A percentile compares a stretch with the other conserved stretches of the same genome.
Conservation (phyloP, 2,113 vertebrate species). For the Syrmaticus mikado region DNA sequence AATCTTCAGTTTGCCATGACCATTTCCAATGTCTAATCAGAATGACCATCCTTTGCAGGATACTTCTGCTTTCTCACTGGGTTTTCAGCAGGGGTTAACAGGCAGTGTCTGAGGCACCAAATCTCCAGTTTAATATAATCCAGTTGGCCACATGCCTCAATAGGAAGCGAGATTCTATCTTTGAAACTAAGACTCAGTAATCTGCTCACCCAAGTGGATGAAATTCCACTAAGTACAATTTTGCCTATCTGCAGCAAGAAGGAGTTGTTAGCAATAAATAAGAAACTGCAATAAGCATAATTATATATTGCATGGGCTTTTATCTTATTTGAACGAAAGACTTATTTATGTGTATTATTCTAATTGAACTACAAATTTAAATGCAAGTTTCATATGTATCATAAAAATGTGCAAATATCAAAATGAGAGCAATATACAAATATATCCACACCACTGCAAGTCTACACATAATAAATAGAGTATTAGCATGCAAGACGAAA, state of each 20-base stretch:
- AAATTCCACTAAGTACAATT: not conserved
- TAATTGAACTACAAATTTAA: not conserved
- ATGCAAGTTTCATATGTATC: not conserved
- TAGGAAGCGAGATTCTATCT: not conserved
- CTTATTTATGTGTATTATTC: conserved; percentile 1
- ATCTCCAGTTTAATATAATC: not conserved
- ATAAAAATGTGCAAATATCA: not conserved
- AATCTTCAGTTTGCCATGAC: not conserved
- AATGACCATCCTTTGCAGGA: not conserved
- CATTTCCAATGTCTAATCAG: not conserved
- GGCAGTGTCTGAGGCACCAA: not conserved
- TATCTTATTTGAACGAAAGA: not conserved
- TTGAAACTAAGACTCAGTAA: not conserved
- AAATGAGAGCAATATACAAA: not conserved
- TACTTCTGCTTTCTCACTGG: not conserved
- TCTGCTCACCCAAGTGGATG: not conserved
- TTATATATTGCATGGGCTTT: not conserved
- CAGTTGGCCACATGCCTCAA: not conserved
- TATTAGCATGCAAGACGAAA: not conserved
- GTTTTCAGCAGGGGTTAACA: not conserved
- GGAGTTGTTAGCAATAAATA: not conserved
- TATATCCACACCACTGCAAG: not conserved
- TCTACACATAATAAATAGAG: conserved; percentile 1
- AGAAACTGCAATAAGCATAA: not conserved
- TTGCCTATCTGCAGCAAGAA: not conserved